Base-by-base conservation (phyloP, 1,140 invertebrate genomes). In the Teleogryllus occipitalis region DNA sequence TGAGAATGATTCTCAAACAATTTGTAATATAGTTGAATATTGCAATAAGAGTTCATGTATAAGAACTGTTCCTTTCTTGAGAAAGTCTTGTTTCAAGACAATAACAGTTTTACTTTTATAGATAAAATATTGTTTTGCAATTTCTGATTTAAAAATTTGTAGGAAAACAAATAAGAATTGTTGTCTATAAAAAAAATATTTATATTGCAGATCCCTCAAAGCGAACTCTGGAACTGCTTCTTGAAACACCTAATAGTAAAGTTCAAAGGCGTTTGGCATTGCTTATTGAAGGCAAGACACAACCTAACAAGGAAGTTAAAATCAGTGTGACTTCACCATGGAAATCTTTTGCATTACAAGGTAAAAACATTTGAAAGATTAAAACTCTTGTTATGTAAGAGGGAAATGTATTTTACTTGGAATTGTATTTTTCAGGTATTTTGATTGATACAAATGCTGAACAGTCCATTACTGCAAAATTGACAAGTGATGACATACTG, bases 241-340 rank as follows among this genome's bases (percentile, higher is more conserved):
- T 94, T 48, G 93, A 94, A 27, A 80, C 79, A 76, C 88, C 90
- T 76, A 92, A 91, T 47, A 92, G 91, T 2, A 89, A 90, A 83
- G 88, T 86, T 0, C 88, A 90, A 22, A 90, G 92, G 75, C 91
- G 90, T 80, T 84, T 91, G 0, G 86, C 87, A 65, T 72, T 92
- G 0, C 81, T 82, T 12, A 82, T 89, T 15, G 88, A 91, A 83
- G 89, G n/a, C 76, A 87, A 82, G 76, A 81, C 83, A 7, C 83
- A 83, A 75, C 89, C 87, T 0, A 88, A 91, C 21, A 88, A 87
- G 74, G 88, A 87, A 78, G 49, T 90, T 3, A 90, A 88, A 82
- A 81, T 90, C 4, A 81, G 85, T 0, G 82, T 93, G 0, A 87
- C 90, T 65, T 90, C 91, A 2, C 90, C 92, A 0, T 85, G 89